Percentiles rank a stretch among this genome's conserved stretches.
phyloP scores from a whole-genome alignment of 1,140 invertebrate genomes.

The Hyposmocoma kahamanoa region DNA sequence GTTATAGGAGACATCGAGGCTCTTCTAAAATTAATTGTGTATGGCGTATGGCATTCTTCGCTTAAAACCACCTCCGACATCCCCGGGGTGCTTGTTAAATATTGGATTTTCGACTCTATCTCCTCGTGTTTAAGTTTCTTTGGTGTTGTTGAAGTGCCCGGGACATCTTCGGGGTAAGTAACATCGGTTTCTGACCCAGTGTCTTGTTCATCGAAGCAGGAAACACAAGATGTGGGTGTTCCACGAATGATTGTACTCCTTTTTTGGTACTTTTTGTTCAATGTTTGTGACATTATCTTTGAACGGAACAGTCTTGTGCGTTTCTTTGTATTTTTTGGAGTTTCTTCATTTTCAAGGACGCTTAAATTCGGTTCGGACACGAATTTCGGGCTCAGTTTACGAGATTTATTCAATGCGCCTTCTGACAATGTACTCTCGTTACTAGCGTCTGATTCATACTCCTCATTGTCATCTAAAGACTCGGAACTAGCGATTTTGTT shows the following conservation, averaged over 20 bases:
- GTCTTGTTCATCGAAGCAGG: constrained; percentile 57
- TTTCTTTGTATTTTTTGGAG: constrained; percentile 58
- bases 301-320: constrained; percentile 54
- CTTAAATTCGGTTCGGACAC: constrained; percentile 69
- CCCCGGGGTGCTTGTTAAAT: constrained; percentile 75
- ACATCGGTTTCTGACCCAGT: constrained; percentile 37
- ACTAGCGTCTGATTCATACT: constrained; percentile 57
- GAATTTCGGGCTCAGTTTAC: constrained; percentile 62
- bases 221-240: constrained; percentile 56
- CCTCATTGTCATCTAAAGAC: constrained; percentile 39
- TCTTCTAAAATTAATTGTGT: constrained; percentile 71
- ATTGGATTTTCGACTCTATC: constrained; percentile 50
- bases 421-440: constrained; percentile 62
- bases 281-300: constrained; percentile 44
- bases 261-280: constrained; percentile 60
- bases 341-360: constrained; percentile 48
- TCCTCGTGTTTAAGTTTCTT: constrained; percentile 33
- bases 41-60: constrained; percentile 58
- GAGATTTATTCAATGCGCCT: constrained; percentile 44
- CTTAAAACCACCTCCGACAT: constrained; percentile 38
- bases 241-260: constrained; percentile 30
- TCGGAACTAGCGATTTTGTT: constrained; percentile 59
- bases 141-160: constrained; percentile 33
- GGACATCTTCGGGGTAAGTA: constrained; percentile 18
- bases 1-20: constrained; percentile 91